A percentile compares a stretch with the other conserved stretches of the same genome.
Evolutionary conservation across 1,140 invertebrate species (phyloP).

Genomic region (Agraylea sexmaculata): DNA sequence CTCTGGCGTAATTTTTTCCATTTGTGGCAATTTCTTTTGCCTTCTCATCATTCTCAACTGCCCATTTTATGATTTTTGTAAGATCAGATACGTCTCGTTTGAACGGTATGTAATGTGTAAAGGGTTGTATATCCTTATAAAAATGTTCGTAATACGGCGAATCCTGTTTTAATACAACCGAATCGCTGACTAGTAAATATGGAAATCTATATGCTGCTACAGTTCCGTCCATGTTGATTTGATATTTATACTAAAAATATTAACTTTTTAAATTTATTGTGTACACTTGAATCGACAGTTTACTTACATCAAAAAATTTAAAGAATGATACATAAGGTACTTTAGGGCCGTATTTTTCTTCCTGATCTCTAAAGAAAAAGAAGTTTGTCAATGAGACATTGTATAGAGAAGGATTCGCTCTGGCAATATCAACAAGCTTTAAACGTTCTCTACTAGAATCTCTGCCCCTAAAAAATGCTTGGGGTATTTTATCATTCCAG

Average conservation of each 20-base stretch:
- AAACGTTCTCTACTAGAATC: conserved; percentile 78
- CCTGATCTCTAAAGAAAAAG: conserved; percentile 86
- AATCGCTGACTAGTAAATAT: conserved; percentile 77
- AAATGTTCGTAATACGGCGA: conserved; percentile 93
- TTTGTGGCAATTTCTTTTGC: conserved; percentile 57
- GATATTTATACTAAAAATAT: conserved; percentile 85
- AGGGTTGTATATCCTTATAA: conserved; percentile 63
- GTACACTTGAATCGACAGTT: conserved; percentile 1
- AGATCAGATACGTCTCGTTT: conserved; percentile 72
- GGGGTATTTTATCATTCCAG: conserved; percentile 66
- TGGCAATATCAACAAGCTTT: conserved; percentile 68
- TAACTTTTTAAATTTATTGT: conserved; percentile 4
- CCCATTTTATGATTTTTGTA: conserved; percentile 69
- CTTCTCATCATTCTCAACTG: conserved; percentile 61
- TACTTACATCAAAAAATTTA: conserved; percentile 85
- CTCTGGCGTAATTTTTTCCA: conserved; percentile 60
- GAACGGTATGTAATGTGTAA: conserved; percentile 76
- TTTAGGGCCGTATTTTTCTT: conserved; percentile 75
- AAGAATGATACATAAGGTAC: conserved; percentile 81
- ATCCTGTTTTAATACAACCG: conserved; percentile 83
- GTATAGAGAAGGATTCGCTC: conserved; percentile 66
- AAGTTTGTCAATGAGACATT: conserved; percentile 93
- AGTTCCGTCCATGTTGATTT: conserved; percentile 89
- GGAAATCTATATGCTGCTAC: conserved; percentile 93
- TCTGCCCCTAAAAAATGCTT: conserved; percentile 84